phyloP scores from a whole-genome alignment of 2,113 vertebrate species.

The Grammomys dolichurus region DNA sequence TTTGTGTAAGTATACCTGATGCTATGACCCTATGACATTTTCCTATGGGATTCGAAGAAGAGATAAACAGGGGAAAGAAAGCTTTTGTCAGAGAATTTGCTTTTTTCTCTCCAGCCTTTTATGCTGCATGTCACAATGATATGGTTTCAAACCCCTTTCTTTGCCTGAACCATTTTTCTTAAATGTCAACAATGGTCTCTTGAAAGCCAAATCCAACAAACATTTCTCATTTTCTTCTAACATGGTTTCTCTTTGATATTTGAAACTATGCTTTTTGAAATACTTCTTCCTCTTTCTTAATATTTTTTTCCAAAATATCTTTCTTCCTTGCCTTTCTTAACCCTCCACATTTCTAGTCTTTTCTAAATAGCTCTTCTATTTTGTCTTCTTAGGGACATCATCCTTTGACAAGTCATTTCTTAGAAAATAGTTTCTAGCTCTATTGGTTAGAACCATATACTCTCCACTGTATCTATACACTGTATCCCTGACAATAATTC shows the following conservation, averaged over 20 bases:
- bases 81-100: neutral
- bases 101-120: neutral
- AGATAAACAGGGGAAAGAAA: constrained; percentile 13
- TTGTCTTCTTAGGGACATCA: neutral
- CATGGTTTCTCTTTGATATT: constrained; percentile 38
- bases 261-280: constrained; percentile 33
- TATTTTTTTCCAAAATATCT: neutral
- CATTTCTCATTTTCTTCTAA: neutral
- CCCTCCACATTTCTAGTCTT: neutral
- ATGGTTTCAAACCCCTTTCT: neutral
- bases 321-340: constrained; percentile 13
- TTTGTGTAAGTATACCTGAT: neutral
- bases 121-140: neutral
- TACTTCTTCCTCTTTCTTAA: neutral
- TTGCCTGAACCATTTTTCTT: neutral
- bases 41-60: neutral
- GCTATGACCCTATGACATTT: neutral
- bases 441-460: neutral
- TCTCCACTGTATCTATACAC: neutral
- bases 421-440: accelerated
- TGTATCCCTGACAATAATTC: neutral
- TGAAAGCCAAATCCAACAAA: constrained; percentile 12
- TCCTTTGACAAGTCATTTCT: neutral
- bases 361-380: neutral
- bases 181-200: neutral